Evolutionary conservation across 2,888 invertebrate species (phyloP).

Genomic region (Odontocolon sp.): DNA sequence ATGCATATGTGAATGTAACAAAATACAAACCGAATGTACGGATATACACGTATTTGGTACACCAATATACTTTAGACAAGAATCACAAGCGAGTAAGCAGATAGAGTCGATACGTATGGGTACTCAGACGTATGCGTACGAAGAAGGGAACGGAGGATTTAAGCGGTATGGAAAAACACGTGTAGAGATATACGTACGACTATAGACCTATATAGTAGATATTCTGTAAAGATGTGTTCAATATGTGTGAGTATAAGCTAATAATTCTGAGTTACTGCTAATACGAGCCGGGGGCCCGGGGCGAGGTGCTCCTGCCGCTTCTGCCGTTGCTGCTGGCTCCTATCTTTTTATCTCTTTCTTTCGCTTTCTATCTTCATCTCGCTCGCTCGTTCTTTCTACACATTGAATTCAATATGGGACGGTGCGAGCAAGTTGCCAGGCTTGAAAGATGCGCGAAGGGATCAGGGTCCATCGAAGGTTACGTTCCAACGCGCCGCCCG

Average conservation of each 20-base stretch:
- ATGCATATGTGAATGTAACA: conserved; percentile 44
- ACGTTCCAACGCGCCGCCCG: conserved; percentile 53
- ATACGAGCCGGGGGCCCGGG: conserved; percentile 59
- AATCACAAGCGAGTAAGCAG: too few relatives aligned
- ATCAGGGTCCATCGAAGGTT: conserved; percentile 58
- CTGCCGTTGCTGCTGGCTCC: conserved; percentile 37
- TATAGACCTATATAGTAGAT: conserved; percentile 50
- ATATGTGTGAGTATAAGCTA: conserved; percentile 62
- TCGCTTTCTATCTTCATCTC: not conserved
- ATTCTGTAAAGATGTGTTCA: too few relatives aligned
- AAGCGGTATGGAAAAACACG: conserved; percentile 25
- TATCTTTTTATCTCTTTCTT: conserved; percentile 33
- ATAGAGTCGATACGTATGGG: not conserved
- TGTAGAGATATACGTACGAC: conserved; percentile 37
- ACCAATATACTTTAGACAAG: too few relatives aligned
- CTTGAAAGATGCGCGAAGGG: conserved; percentile 55
- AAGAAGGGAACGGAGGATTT: conserved; percentile 40
- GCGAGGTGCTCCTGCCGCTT: conserved; percentile 29
- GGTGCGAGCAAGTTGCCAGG: conserved; percentile 33
- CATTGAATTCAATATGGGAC: conserved; percentile 61
- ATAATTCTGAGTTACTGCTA: conserved; percentile 71
- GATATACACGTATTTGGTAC: not conserved
- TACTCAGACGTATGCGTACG: not conserved
- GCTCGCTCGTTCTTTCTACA: conserved; percentile 30
- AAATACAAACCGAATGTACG: conserved; percentile 31